These are phyloP conservation scores for Agonopterix alstromeriana DNA, from an alignment of 2,888 invertebrate genomes.

Conservation along the genomic window DNA sequence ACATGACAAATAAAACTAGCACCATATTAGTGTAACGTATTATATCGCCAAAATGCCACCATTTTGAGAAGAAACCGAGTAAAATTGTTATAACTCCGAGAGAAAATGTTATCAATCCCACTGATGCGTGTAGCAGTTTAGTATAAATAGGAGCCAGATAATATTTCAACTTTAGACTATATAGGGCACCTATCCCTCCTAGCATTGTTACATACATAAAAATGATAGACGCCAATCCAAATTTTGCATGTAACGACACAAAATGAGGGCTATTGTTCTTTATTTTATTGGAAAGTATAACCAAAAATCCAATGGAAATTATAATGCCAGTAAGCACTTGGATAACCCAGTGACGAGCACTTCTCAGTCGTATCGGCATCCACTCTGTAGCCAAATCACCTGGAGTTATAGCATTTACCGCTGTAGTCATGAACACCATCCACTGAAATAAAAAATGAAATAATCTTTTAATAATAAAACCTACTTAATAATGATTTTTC, in stretches of 20 bases:
- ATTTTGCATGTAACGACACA: conserved; percentile 54
- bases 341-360: conserved; percentile 69
- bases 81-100: conserved; percentile 58
- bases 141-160: conserved; percentile 65
- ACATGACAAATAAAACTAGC: conserved; percentile 47
- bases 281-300: conserved; percentile 62
- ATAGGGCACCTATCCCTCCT: conserved; percentile 63
- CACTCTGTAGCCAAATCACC: conserved; percentile 71
- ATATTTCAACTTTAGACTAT: conserved; percentile 60
- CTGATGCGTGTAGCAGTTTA: conserved; percentile 59
- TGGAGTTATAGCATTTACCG: conserved; percentile 65
- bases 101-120: conserved; percentile 56
- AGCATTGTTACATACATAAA: conserved; percentile 55
- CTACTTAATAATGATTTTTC: no score
- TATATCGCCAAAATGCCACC: conserved; percentile 60
- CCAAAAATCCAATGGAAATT: conserved; percentile 48
- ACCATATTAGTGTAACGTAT: conserved; percentile 46
- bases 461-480: no score
- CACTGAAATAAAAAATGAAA: conserved; percentile 48
- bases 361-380: conserved; percentile 66
- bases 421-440: conserved; percentile 65
- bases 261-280: conserved; percentile 49
- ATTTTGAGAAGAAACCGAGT: conserved; percentile 52
- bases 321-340: conserved; percentile 47
- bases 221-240: conserved; percentile 58